Conservation (phyloP, 2,797 vertebrate species). For the Leptodactylus fallax region DNA sequence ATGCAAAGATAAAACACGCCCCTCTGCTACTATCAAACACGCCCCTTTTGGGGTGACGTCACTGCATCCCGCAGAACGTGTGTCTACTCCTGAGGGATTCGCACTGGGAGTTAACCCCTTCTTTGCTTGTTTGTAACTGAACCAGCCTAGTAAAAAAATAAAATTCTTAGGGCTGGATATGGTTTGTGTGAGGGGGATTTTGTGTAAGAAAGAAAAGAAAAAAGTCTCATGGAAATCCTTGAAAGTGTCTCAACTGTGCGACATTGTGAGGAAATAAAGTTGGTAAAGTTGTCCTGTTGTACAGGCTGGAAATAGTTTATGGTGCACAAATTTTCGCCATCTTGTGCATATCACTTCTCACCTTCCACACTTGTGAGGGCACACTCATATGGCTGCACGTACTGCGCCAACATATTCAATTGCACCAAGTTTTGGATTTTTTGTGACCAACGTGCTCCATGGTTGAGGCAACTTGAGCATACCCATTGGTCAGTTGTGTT, state of each 20-base stretch:
- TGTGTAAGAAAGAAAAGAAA: background rate
- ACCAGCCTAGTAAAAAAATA: background rate
- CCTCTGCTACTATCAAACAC: constrained; percentile 11
- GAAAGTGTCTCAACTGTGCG: background rate
- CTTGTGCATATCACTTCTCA: no score
- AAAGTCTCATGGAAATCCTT: background rate
- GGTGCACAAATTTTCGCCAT: no score
- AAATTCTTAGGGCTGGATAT: background rate
- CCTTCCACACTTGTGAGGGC: no score
- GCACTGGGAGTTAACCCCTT: constrained; percentile 1
- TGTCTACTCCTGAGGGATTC: background rate
- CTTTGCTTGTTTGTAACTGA: background rate
- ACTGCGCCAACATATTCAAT: no score
- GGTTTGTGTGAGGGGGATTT: background rate
- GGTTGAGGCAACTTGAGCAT: no score
- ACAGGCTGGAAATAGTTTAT: no score
- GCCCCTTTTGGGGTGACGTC: constrained; percentile 61
- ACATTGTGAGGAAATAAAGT: background rate
- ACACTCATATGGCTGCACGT: no score
- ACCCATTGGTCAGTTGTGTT: no score
- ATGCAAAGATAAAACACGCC: constrained; percentile 1
- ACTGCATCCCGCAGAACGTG: constrained; percentile 5
- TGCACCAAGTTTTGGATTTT: no score
- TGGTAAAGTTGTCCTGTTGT: no score
- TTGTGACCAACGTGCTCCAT: no score